Evolutionary conservation across 2,797 vertebrate genomes (phyloP).

Genomic region (Anableps anableps): DNA sequence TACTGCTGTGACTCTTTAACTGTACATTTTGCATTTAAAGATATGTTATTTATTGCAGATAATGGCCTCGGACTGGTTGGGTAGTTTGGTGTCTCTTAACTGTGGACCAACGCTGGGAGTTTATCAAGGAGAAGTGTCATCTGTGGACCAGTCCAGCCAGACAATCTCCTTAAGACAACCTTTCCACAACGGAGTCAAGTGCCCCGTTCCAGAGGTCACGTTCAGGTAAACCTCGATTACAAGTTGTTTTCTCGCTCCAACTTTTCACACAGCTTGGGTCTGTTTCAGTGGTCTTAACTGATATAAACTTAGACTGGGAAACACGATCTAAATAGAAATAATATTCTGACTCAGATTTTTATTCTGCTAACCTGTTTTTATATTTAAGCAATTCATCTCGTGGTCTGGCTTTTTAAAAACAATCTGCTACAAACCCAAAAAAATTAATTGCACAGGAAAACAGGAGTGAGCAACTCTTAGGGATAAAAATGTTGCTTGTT

Average conservation of each 20-base stretch:
- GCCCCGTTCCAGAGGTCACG: constrained; percentile 97
- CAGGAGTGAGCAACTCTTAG: neutral
- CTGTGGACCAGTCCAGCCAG: constrained; percentile 94
- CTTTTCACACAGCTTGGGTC: neutral
- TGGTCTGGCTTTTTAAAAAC: neutral
- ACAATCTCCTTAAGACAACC: constrained; percentile 95
- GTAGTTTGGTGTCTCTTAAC: constrained; percentile 96
- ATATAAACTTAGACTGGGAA: neutral
- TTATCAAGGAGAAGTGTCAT: constrained; percentile 95
- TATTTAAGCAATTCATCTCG: neutral
- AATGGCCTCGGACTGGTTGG: constrained; percentile 96
- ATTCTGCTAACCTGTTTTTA: neutral
- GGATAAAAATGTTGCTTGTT: no score
- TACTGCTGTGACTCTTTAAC: fast-evolving
- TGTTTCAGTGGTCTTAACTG: neutral
- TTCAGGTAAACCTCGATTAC: constrained; percentile 86
- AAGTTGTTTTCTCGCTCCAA: neutral
- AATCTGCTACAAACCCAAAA: neutral
- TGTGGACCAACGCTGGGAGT: constrained; percentile 94
- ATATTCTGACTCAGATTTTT: neutral
- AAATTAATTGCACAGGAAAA: no score
- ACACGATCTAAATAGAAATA: neutral
- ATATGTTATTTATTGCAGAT: constrained; percentile 20
- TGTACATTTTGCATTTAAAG: neutral
- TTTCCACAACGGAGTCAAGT: constrained; percentile 96